These are phyloP conservation scores for Pectinophora gossypiella DNA, from an alignment of 1,140 invertebrate species.

Conservation along the genomic window DNA sequence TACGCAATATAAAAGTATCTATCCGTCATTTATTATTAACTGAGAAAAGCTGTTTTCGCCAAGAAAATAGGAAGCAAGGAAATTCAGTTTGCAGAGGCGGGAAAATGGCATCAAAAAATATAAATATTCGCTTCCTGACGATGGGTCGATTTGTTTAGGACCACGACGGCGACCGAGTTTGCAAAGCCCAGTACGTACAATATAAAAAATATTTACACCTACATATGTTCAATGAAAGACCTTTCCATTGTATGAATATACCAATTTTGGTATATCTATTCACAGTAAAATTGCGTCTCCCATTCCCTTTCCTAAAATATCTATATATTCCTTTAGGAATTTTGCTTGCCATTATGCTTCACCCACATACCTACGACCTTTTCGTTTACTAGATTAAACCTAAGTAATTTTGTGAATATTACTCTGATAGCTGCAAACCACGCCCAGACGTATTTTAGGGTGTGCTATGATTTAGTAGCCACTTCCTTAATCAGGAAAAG, in stretches of 20 bases:
- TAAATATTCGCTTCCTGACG: slow-evolving; percentile 20
- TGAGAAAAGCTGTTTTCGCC: background rate
- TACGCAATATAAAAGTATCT: background rate
- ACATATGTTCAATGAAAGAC: too few relatives aligned
- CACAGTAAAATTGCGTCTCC: too few relatives aligned
- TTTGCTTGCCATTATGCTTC: too few relatives aligned
- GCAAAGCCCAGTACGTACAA: too few relatives aligned
- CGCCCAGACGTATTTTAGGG: slow-evolving; percentile 37
- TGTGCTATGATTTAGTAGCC: slow-evolving; percentile 42
- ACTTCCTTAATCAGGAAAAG: slow-evolving; percentile 50
- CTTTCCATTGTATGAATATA: background rate
- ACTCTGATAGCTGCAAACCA: slow-evolving; percentile 11
- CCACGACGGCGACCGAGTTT: slow-evolving; percentile 27
- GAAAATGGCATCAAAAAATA: slow-evolving; percentile 30
- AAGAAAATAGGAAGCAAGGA: background rate
- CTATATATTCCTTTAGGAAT: too few relatives aligned
- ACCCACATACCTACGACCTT: background rate
- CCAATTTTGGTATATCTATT: background rate
- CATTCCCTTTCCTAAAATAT: too few relatives aligned
- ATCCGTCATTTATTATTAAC: background rate
- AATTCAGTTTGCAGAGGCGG: slow-evolving; percentile 21
- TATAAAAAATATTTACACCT: too few relatives aligned
- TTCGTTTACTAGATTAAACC: background rate
- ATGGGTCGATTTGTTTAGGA: slow-evolving; percentile 53
- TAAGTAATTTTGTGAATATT: background rate